Evolutionary conservation across 1,140 invertebrate genomes (phyloP).

Genomic region (Drosophila carrolli): DNA sequence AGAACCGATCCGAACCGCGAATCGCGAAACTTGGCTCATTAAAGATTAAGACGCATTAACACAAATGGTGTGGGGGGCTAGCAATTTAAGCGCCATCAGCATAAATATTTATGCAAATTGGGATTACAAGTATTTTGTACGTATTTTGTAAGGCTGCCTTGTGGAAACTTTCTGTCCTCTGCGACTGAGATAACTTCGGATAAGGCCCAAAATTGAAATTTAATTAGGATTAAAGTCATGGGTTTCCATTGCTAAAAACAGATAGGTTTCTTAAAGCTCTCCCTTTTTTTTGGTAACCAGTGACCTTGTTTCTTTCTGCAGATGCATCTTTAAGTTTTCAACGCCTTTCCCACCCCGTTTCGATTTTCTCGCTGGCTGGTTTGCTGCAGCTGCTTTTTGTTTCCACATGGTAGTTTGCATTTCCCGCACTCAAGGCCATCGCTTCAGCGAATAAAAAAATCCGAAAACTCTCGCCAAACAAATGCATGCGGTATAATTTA

Average conservation of each 20-base stretch:
- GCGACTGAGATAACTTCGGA: constrained; percentile 2
- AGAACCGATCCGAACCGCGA: constrained; percentile 56
- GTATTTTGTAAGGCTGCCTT: constrained; percentile 35
- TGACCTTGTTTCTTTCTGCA: constrained; percentile 49
- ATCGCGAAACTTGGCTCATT: constrained; percentile 77
- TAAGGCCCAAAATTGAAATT: constrained; percentile 59
- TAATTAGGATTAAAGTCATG: constrained; percentile 61
- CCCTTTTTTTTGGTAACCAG: neutral
- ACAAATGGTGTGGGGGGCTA: constrained; percentile 56
- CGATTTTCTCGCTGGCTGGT: constrained; percentile 23
- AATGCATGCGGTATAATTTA: constrained; percentile 62
- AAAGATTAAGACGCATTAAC: constrained; percentile 82
- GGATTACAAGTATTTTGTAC: constrained; percentile 75
- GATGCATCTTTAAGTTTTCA: constrained; percentile 55
- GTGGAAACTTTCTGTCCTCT: constrained; percentile 35
- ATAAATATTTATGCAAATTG: constrained; percentile 83
- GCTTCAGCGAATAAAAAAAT: neutral
- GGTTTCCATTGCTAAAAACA: constrained; percentile 31
- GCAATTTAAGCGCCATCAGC: constrained; percentile 71
- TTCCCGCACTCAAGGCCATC: constrained; percentile 39
- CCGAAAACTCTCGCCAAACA: constrained; percentile 15
- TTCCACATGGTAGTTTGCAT: constrained; percentile 50
- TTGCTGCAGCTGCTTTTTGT: constrained; percentile 50
- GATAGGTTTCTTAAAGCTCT: constrained; percentile 24
- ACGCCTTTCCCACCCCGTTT: neutral